Conservation (phyloP, 2,888 invertebrate genomes). For the Amaurobius ferox region DNA sequence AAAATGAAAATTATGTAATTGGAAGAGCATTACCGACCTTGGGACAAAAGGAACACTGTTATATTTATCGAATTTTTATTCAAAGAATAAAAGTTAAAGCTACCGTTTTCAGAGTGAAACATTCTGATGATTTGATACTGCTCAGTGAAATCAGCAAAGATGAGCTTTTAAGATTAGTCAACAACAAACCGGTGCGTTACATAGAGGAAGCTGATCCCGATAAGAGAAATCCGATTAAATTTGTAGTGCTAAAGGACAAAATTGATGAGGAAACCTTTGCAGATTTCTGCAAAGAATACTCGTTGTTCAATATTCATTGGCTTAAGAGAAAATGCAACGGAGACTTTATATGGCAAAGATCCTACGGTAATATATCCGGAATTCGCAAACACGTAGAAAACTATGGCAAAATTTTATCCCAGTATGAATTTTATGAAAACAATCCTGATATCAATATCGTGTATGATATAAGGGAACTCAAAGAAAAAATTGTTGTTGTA, state of each 20-base stretch:
- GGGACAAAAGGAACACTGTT: not conserved
- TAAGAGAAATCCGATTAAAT: not conserved
- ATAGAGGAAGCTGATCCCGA: not conserved
- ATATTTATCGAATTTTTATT: not conserved
- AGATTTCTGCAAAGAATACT: not conserved
- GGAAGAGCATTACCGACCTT: not conserved
- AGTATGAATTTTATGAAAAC: not conserved
- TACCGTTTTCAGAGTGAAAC: not conserved
- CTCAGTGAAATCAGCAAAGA: not conserved
- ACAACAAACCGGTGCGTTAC: not conserved
- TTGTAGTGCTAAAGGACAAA: not conserved
- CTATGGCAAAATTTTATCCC: not conserved
- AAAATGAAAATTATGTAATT: not conserved
- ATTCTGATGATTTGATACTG: not conserved
- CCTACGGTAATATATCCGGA: not conserved
- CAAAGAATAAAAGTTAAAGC: constrained; percentile 10
- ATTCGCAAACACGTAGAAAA: constrained; percentile 2
- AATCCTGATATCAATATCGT: not conserved
- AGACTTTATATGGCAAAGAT: constrained; percentile 13
- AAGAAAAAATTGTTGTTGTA: constrained; percentile 1
- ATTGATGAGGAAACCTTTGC: not conserved
- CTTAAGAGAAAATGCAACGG: not conserved
- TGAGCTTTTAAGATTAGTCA: not conserved
- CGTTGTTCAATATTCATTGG: not conserved
- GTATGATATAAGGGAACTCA: not conserved